These are phyloP conservation scores for Stegodyphus dumicola DNA, from an alignment of 1,140 invertebrate species.

Conservation along the genomic window DNA sequence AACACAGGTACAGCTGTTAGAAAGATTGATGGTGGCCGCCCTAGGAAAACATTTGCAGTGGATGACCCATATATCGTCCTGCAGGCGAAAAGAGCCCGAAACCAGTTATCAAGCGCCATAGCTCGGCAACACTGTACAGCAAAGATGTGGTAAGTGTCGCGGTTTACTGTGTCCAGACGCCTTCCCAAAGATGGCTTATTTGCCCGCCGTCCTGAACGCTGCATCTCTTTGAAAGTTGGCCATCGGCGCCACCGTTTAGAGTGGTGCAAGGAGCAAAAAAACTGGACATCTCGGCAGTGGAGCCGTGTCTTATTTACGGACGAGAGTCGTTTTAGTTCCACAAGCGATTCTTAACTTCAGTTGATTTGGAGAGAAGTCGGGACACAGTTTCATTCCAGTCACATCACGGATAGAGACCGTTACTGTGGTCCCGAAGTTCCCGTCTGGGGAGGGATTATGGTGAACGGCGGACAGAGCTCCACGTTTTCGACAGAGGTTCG, in stretches of 20 bases:
- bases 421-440: not conserved
- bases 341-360: not conserved
- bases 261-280: not conserved
- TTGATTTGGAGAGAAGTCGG: not conserved
- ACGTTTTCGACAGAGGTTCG: constrained; percentile 10
- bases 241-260: not conserved
- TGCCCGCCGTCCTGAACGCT: not conserved
- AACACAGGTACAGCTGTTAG: constrained; percentile 1
- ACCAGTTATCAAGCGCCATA: not conserved
- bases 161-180: constrained; percentile 9
- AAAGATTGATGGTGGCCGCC: constrained; percentile 5
- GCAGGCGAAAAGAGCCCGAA: constrained; percentile 6
- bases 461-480: not conserved
- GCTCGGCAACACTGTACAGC: not conserved
- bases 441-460: constrained; percentile 9
- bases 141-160: not conserved
- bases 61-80: constrained; percentile 5
- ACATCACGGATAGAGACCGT: constrained; percentile 5
- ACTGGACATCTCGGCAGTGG: constrained; percentile 3
- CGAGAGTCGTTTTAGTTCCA: constrained; percentile 5
- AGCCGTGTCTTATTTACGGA: constrained; percentile 10
- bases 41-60: not conserved
- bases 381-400: not conserved
- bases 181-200: not conserved
- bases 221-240: not conserved